Conservation (phyloP, 2,797 vertebrate species). For the Argyrosomus regius region DNA sequence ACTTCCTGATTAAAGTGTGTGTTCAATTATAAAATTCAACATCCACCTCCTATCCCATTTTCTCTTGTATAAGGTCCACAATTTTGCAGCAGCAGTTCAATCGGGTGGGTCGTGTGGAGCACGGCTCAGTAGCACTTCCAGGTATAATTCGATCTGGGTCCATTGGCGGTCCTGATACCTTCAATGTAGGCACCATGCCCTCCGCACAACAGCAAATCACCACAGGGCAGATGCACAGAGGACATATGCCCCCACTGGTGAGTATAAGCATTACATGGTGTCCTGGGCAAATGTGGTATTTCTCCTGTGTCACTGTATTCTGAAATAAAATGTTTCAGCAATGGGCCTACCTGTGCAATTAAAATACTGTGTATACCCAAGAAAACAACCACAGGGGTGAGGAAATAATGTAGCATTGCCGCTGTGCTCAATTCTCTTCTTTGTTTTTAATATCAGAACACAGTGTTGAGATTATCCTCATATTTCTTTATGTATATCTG, state of each 20-base stretch:
- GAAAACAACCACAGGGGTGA: not conserved
- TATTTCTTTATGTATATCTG: constrained; percentile 19
- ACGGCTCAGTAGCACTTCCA: constrained; percentile 94
- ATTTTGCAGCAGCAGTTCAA: constrained; percentile 99
- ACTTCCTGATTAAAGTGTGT: not conserved
- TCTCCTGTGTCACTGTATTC: not conserved
- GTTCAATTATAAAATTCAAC: not conserved
- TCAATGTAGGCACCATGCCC: constrained; percentile 96
- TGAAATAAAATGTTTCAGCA: not conserved
- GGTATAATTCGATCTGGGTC: constrained; percentile 97
- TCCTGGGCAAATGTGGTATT: not conserved
- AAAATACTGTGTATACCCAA: not conserved
- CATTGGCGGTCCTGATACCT: constrained; percentile 92
- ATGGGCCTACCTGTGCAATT: not conserved
- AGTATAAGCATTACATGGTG: constrained; percentile 65
- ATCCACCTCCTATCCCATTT: not conserved
- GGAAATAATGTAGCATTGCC: not conserved
- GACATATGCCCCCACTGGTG: constrained; percentile 98
- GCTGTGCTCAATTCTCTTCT: not conserved
- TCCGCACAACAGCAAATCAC: constrained; percentile 96
- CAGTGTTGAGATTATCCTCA: not conserved
- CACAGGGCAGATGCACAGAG: constrained; percentile 96
- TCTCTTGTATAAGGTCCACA: constrained; percentile 86
- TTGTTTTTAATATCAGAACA: not conserved
- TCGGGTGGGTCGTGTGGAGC: constrained; percentile 93